These are phyloP conservation scores for Rotaria macrura DNA, from an alignment of 2,888 invertebrate species.

Conservation along the genomic window DNA sequence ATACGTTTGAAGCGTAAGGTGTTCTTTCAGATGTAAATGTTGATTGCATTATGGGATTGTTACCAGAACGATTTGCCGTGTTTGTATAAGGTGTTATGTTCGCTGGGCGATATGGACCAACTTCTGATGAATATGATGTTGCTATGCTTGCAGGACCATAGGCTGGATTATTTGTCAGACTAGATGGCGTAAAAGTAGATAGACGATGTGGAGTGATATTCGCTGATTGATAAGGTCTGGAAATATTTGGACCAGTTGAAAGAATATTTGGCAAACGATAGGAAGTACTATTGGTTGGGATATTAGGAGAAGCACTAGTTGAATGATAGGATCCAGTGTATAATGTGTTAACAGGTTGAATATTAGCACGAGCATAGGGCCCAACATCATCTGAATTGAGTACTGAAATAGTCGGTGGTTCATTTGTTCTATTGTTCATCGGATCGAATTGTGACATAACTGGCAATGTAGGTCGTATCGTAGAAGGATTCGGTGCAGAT, in stretches of 20 bases:
- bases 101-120: neutral
- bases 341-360: neutral
- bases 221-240: neutral
- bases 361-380: no score
- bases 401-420: neutral
- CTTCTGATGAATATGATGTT: neutral
- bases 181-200: neutral
- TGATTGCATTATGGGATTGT: neutral
- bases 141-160: neutral
- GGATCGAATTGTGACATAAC: neutral
- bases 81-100: neutral
- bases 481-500: neutral
- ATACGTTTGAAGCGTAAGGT: neutral
- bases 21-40: neutral
- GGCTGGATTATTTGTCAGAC: no score
- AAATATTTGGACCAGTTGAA: neutral
- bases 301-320: neutral
- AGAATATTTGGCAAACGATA: neutral
- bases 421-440: no score
- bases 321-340: neutral
- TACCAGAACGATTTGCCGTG: neutral
- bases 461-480: neutral
- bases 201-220: neutral
- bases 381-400: no score
- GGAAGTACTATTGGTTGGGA: neutral